Evolutionary conservation across 1,140 invertebrate species (phyloP).

Genomic region (Caenorhabditis tropicalis): DNA sequence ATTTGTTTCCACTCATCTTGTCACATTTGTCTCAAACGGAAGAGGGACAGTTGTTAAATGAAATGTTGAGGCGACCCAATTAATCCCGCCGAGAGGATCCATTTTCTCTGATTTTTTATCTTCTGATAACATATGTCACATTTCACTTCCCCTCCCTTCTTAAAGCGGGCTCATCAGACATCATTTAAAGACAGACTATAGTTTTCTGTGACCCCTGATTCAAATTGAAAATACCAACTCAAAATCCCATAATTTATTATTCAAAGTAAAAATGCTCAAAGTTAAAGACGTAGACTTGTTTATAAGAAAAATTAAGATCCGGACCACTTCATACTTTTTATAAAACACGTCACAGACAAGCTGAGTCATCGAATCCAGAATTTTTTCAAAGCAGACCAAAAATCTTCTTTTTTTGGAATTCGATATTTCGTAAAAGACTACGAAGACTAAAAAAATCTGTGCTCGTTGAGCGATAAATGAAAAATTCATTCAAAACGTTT

Average conservation of each 20-base stretch:
- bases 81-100: background rate
- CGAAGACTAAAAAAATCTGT: background rate
- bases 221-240: no score
- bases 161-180: background rate
- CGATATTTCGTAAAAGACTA: background rate
- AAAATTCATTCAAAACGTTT: slow-evolving; percentile 24
- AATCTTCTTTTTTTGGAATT: background rate
- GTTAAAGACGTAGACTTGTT: no score
- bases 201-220: background rate
- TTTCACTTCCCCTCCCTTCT: background rate
- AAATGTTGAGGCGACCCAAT: background rate
- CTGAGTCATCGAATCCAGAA: background rate
- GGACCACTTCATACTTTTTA: no score
- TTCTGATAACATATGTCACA: slow-evolving; percentile 30
- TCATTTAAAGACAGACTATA: no score
- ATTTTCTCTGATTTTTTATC: background rate
- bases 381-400: background rate
- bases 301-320: no score
- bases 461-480: slow-evolving; percentile 17
- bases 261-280: no score
- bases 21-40: background rate
- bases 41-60: background rate
- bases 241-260: no score
- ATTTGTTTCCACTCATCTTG: background rate
- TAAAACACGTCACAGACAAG: background rate